These are phyloP conservation scores for Cnemophilus loriae DNA, from an alignment of 2,113 vertebrate species.

Conservation along the genomic window DNA sequence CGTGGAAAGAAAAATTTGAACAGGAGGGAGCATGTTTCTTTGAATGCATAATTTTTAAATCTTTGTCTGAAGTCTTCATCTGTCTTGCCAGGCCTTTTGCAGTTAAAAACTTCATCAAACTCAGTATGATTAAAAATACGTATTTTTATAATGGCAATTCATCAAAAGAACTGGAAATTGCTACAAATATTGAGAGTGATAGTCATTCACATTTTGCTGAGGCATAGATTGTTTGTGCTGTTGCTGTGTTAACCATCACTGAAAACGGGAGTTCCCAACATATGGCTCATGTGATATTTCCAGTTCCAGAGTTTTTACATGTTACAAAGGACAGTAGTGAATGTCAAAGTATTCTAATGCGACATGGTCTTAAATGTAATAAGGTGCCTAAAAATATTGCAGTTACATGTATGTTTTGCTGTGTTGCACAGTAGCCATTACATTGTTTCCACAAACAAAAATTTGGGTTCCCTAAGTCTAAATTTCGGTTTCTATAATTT, in stretches of 20 bases:
- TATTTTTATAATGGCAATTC: neutral
- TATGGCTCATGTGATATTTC: neutral
- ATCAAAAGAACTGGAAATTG: neutral
- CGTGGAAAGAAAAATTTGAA: constrained; percentile 60
- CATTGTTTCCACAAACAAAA: neutral
- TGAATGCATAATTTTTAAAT: constrained; percentile 37
- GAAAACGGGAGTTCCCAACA: neutral
- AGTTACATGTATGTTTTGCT: neutral
- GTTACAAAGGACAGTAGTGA: neutral
- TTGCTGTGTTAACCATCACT: neutral
- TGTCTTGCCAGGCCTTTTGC: constrained; percentile 10
- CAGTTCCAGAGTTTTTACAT: neutral
- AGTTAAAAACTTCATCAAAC: constrained; percentile 18
- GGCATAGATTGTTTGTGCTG: neutral
- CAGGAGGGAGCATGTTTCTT: constrained; percentile 62
- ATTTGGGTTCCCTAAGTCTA: neutral
- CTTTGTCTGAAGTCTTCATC: constrained; percentile 38
- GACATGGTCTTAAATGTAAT: neutral
- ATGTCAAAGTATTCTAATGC: rapidly evolving
- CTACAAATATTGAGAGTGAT: neutral
- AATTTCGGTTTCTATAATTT: neutral
- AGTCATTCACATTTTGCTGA: neutral
- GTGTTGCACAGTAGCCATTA: neutral
- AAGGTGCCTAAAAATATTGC: neutral
- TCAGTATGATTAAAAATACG: neutral